Base-by-base conservation (phyloP, 2,888 invertebrate genomes). In the Apamea epomidion region DNA sequence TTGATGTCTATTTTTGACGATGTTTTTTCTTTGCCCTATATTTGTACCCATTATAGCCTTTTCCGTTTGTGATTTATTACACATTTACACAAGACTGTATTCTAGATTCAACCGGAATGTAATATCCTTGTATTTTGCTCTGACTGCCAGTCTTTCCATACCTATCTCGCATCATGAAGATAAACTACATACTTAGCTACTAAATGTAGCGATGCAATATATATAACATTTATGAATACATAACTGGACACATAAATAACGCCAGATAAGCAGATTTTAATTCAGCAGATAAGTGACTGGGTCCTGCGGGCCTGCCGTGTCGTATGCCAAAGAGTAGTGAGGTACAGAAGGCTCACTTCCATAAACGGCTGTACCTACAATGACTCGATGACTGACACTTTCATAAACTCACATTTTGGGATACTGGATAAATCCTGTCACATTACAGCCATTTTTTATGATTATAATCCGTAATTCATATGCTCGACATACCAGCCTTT, bases 191-290 rank as follows among this genome's bases (percentile, higher is more conserved):
- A 77, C 54, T 78, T 74, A 76, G 87, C 78, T 78, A 78, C 67
- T 72, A 72, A 70, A 81, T 82, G 70, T 83, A 75, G 70, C 80
- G 69, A 76, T 81, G 81, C 79, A 86, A 87, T 87, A 80, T 87
- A 80, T 73, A 83, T 83, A 84, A 86, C 74, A 58, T 80, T 87
- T 89, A 89, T 89, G 89, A 87, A 89, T 82, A 90, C 81, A 90
- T 83, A 89, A 84, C 88, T 77, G 78, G 54, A 51, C 65, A 76
- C 89, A 90, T 90, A 90, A 90, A 90, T 90, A 89, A 90, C 78
- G 69, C 65, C 73, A 78, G 90, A 90, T 90, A 90, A 90, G 85
- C 83, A 89, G 87, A 88, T 90, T 89, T 90, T 90, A 90, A 90
- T 89, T 90, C 89, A 81, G 81, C 76, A 90, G 89, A 89, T 90